Evolutionary conservation across 2,797 vertebrate genomes (phyloP).

Genomic region (Sebastes kiyomatsui): DNA sequence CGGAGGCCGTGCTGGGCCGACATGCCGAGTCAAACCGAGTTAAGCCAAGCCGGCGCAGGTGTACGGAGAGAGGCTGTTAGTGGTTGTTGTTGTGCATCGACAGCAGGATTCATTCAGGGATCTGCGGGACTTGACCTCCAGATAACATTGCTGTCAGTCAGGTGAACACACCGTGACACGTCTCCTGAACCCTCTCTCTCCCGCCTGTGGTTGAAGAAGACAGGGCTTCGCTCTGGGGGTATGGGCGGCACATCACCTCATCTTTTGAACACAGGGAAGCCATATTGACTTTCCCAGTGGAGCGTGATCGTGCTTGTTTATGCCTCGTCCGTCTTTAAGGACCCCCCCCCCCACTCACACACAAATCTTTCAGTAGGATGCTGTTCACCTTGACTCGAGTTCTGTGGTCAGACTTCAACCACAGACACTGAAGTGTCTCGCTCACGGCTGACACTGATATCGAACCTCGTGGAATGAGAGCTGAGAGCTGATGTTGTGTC

Average conservation of each 20-base stretch:
- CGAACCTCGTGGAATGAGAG: neutral
- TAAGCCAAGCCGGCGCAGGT: neutral
- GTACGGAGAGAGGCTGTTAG: no score
- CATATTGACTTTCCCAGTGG: conserved; percentile 40
- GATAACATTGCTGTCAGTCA: conserved; percentile 1
- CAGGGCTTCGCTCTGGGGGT: conserved; percentile 2
- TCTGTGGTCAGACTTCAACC: neutral
- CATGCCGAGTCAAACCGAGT: neutral
- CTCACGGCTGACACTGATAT: neutral
- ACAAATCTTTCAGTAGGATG: neutral
- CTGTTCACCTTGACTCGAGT: conserved; percentile 13
- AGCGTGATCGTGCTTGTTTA: conserved; percentile 30
- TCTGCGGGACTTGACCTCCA: conserved; percentile 5
- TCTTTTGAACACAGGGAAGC: conserved; percentile 28
- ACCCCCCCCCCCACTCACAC: neutral
- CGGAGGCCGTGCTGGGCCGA: neutral
- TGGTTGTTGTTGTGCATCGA: neutral
- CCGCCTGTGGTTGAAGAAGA: neutral
- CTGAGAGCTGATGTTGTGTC: neutral
- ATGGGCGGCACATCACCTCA: conserved; percentile 24
- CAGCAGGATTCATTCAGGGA: neutral
- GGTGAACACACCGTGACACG: conserved; percentile 9
- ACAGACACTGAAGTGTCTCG: neutral
- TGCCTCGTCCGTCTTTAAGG: conserved; percentile 34
- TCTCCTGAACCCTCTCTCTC: neutral